Evolutionary conservation across 2,888 invertebrate genomes (phyloP), one percentile per base, ranked within the genome.

Genomic region (Nomada fucata): DNA sequence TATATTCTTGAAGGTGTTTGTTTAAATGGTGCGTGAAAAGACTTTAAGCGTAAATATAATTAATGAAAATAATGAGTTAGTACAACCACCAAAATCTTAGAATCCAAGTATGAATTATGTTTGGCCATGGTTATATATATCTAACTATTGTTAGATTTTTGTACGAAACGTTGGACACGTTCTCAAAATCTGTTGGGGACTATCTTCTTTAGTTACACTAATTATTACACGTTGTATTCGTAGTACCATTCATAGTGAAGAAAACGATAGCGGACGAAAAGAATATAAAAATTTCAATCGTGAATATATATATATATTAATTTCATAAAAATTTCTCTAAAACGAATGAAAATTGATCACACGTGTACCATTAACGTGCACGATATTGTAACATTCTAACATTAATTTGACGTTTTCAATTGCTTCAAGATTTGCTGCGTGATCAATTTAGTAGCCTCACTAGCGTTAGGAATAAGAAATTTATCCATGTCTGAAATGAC

Each of bases 391-490:
- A 50, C 20, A 65, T 13, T 50, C 15, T 47, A 55, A 76, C 57
- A 82, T 91, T 90, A 92, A 65, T 93, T 90, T 29, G 91, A 81
- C 69, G 92, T 92, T 89, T 95, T 94, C 71, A 95, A 91, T 90
- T 95, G 95, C 90, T 96, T 95, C 91, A 97, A 94, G 90, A 99
- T 98, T 94, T 98, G 98, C 93, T 97, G 97, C 74, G 98, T 98
- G 77, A 99, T 97, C 71, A 97, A 95, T 94, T 97, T 97, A 0
- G 98, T 98, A 36, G 98, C 98, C 93, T 97, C 96, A 72, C 96
- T 96, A 61, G 98, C 98, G 92, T 98, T 97, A 7, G 98, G 98
- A 93, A 99, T 98, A 71, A 98, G 95, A 94, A 98, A 98, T 86
- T 97, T 95, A 94, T 98, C 98, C 97, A 98, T 97, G 93, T 98